Conservation (phyloP, 2,113 vertebrate species). For the Gasterosteus nipponicus region DNA sequence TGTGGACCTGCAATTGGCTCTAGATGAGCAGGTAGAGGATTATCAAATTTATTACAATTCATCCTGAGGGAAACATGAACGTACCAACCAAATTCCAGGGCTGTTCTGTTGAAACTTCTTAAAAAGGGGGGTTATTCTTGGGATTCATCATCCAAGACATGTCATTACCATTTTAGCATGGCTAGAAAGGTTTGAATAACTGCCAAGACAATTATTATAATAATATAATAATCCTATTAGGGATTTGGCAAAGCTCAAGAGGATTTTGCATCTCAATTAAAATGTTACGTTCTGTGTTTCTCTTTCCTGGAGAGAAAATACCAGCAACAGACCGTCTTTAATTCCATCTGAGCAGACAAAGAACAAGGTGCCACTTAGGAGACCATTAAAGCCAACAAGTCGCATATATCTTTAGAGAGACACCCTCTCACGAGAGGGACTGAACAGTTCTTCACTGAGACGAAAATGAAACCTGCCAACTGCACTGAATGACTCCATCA, state of each 20-base stretch:
- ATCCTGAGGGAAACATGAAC: not conserved
- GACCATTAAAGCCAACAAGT: conserved; percentile 10
- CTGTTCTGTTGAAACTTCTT: not conserved
- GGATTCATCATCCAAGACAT: too few relatives aligned
- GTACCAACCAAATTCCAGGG: not conserved
- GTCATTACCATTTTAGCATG: not conserved
- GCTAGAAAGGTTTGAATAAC: not conserved
- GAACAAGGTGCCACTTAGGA: not conserved
- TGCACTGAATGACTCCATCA: not conserved
- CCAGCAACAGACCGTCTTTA: not conserved
- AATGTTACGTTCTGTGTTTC: not conserved
- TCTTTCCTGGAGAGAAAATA: conserved; percentile 1
- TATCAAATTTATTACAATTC: too few relatives aligned
- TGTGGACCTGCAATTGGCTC: not conserved
- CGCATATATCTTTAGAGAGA: not conserved
- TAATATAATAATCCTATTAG: not conserved
- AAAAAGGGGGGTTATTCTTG: too few relatives aligned
- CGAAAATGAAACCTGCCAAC: not conserved
- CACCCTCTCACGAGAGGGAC: not conserved
- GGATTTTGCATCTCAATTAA: conserved; percentile 1
- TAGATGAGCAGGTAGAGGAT: not conserved
- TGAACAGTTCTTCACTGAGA: not conserved
- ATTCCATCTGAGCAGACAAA: conserved; percentile 8
- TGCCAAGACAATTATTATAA: not conserved
- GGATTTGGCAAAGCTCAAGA: not conserved